Evolutionary conservation across 1,140 invertebrate genomes (phyloP), one percentile per base, ranked within the genome.

Genomic region (Melipona quadrifasciata): DNA sequence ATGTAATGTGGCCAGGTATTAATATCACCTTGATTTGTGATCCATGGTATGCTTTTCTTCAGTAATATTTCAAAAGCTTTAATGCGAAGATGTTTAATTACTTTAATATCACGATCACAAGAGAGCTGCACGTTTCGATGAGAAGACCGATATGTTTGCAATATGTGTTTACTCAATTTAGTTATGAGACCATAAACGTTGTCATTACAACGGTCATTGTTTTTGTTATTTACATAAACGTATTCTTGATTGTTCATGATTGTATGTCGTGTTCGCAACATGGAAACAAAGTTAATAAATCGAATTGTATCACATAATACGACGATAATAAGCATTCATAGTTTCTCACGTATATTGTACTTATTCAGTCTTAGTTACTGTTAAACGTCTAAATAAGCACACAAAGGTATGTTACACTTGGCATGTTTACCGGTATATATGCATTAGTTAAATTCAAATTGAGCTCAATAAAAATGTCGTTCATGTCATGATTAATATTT

Each of bases 1-100:
- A 24, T 27, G 2, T 58, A 31, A 8, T 31, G 1, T 19, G 19
- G 65, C 6, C 11, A 47, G 0, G 19, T 17, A 19, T 75, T n/a
- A 24, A 34, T 5, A 31, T 21, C 17, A 88, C 67, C 47, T 58
- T 39, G 27, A 55, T 65, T 67, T 75, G 84, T 6, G n/a, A 81
- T 24, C 27, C 51, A 57, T 14, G 55, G 17, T 65, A 67, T 51
- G 34, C 75, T 85, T 83, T 93, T 95, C 21, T 93, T 94, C 12
- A 95, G 80, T 24, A 95, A 83, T 87, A 95, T 94, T 81, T 93
- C 94, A 57, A 92, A 95, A 16, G 92, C 89, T 65, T 77, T 92
- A 0, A 86, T 84, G 51, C 93, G 91, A 34, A 94, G 78, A 78
- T 80, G 87, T 80, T 87, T 91, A 6, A 93, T 61, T 80, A 81